phyloP scores from a whole-genome alignment of 2,797 vertebrate species.

The Cichlasoma orientale region DNA sequence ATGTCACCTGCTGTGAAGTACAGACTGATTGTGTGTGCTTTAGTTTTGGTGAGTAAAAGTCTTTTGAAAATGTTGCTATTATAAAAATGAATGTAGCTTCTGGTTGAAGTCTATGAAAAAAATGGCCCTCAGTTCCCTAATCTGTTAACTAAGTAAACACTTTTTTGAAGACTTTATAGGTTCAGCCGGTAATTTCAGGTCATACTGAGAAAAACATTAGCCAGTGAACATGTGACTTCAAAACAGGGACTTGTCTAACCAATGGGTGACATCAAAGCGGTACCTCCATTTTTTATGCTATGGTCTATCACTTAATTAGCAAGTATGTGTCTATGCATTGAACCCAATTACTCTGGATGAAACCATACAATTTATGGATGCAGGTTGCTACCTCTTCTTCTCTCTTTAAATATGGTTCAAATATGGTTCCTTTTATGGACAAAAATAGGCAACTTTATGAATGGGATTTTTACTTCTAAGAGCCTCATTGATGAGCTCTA shows the following conservation, averaged over 20 bases:
- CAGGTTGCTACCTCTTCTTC: neutral
- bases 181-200: neutral
- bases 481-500: neutral
- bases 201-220: neutral
- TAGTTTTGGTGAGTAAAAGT: neutral
- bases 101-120: neutral
- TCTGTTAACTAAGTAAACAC: neutral
- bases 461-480: neutral
- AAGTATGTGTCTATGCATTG: neutral
- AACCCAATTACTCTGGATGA: neutral
- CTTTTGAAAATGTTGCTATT: neutral
- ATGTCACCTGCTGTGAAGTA: too few relatives aligned
- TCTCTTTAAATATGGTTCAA: neutral
- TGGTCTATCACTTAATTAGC: neutral
- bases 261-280: neutral
- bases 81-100: neutral
- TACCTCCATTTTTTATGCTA: neutral
- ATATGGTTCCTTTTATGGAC: neutral
- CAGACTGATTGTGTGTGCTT: too few relatives aligned
- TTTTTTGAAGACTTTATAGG: fast-evolving
- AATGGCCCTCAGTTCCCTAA: too few relatives aligned
- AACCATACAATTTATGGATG: neutral
- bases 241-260: neutral
- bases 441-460: neutral
- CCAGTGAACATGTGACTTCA: neutral